Base-by-base conservation (phyloP, 2,113 vertebrate genomes). In the Macrotus californicus region DNA sequence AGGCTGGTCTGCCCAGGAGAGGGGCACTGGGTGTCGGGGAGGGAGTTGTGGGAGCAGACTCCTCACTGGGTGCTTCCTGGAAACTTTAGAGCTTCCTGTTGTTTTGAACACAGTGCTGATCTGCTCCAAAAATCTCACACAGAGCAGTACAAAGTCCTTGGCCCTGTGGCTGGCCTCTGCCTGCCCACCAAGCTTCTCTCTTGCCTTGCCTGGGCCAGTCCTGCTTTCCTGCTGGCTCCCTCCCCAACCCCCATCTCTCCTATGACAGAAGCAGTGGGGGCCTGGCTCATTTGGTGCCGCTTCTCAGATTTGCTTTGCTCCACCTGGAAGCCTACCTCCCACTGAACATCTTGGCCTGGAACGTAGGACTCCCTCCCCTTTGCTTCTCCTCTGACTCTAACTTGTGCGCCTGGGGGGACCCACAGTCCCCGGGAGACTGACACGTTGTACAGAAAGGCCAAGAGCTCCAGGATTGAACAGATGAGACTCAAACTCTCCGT, bases 1-100 rank as follows among this genome's bases (percentile, higher is more conserved):
- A 21, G 50, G 41, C 8, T 2, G 19, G 19, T 34, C 56, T 75
- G 52, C 52, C 50, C 72, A 24, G 19, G 41, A 66, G 46, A 70
- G 34, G 43, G 67, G 34, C 3, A 0, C 46, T 59, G 50, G 9
- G 29, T 80, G 1, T 70, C 8, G 0, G 26, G 2, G 48, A 12
- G 24, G 59, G 56, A 43, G 41, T 22, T 2, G 1, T 39, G 39
- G 52, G n/a, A 66, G 46, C 26, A 64, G 10, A 11, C 41, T 26
- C 46, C 46, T 46, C 52, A 13, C 41, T 4, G 5, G 8, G 19
- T 34, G 4, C 75, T 26, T 66, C 43, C 70, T 36, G 66, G 48
- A 50, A 24, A 29, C 73, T 83, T 87, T n/a, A 82, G 89, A 54
- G 14, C n/a, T n/a, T 70, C 24, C 64, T 48, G 0, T 36, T 18